Base-by-base conservation (phyloP, 2,888 invertebrate genomes). In the Dicyrtoma fusca region DNA sequence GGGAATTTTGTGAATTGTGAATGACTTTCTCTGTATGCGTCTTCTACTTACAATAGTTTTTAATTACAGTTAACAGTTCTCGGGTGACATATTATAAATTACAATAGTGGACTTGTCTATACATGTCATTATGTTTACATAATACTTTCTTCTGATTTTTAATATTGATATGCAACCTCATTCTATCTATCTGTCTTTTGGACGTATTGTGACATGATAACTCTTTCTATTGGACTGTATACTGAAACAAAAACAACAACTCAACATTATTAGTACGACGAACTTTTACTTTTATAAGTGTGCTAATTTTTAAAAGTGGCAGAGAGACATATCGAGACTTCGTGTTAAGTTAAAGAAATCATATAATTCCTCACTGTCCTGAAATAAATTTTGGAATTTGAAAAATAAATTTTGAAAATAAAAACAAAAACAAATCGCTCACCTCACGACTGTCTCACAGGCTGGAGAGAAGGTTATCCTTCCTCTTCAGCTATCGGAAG, bases 401-500 rank as follows among this genome's bases (percentile, higher is more conserved):
- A 19, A 11, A 11, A 11, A n/a, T 23, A 19, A 1, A 17, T 19
- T 53, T 53, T 21, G 8, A 34, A 34, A 34, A 3, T 8, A 34
- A 34, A 34, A 34, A 3, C 34, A 34, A 34, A 34, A 53, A 53
- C 17, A 2, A 21, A 53, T 53, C 21, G 17, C 19, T 53, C 17
- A 53, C 53, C 47, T 64, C 21, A 64, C 17, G 64, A 25, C 17
- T 64, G 51, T 66, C 1, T 53, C 42, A 42, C 26, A 69, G 69
- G 61, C 62, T 69, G 69, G 69, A 61, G 69, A 62, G 69, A 69
- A 69, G 69, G 69, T 25, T 69, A 69, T 26, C 34, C 53, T 44
- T 44, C 59, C 26, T 61, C 69, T 61, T 62, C 69, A 23, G 69
- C 62, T 26, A 0, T 62, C 1, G 51, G 23, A 26, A 51, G 68